These are phyloP conservation scores for Dynastes maya DNA, from an alignment of 2,888 invertebrate species.

Conservation along the genomic window DNA sequence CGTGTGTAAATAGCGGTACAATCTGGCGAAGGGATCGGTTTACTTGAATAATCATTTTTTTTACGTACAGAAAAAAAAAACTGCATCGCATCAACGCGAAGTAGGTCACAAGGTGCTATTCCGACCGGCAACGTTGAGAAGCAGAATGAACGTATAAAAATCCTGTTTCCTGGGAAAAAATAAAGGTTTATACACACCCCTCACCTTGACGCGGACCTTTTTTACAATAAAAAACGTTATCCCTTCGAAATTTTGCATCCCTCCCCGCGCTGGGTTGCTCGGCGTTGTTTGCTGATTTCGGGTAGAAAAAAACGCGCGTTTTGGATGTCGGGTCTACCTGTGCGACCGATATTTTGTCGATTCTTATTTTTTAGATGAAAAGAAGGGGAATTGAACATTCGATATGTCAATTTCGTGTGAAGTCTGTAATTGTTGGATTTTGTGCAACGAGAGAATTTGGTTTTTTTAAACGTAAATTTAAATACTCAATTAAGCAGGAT, in stretches of 20 bases:
- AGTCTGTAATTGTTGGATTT: neutral
- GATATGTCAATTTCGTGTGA: conserved; percentile 35
- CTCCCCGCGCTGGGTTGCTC: conserved; percentile 3
- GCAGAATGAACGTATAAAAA: conserved; percentile 60
- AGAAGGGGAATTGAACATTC: neutral
- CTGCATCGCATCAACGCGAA: conserved; percentile 50
- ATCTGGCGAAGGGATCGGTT: conserved; percentile 57
- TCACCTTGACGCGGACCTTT: conserved; percentile 43
- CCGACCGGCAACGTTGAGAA: conserved; percentile 44
- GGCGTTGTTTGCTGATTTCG: conserved; percentile 45
- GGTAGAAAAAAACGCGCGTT: conserved; percentile 31
- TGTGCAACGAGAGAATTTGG: too few relatives aligned
- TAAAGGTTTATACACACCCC: conserved; percentile 52
- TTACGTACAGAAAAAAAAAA: conserved; percentile 59
- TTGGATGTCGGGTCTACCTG: conserved; percentile 16
- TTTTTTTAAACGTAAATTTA: too few relatives aligned
- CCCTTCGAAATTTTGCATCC: conserved; percentile 56
- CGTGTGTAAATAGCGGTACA: conserved; percentile 47
- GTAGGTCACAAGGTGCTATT: conserved; percentile 62
- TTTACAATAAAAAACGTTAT: conserved; percentile 54
- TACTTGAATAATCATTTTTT: conserved; percentile 59
- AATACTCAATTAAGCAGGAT: too few relatives aligned
- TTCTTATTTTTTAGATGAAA: conserved; percentile 10
- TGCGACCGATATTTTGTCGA: neutral
- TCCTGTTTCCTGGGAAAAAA: conserved; percentile 64